A percentile compares a stretch with the other conserved stretches of the same genome.
phyloP scores from a whole-genome alignment of 2,113 vertebrate species.

The Microcebus murinus region DNA sequence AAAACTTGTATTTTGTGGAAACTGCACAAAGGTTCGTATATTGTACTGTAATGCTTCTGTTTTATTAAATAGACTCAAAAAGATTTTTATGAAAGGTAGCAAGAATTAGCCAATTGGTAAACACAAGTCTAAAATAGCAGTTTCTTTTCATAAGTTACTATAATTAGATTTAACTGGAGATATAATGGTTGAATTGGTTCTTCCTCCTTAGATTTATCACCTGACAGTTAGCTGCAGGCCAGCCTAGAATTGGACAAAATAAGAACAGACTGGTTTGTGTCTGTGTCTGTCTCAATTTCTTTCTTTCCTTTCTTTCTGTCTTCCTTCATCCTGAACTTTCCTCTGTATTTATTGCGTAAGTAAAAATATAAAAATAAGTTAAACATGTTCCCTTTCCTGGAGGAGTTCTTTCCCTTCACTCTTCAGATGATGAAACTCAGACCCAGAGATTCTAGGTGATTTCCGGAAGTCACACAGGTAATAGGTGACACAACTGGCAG shows the following conservation, averaged over 20 bases:
- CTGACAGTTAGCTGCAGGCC: background rate
- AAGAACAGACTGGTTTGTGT: background rate
- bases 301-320: background rate
- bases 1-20: background rate
- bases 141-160: background rate
- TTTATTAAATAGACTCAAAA: background rate
- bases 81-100: background rate
- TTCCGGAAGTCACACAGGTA: background rate
- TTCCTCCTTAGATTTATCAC: background rate
- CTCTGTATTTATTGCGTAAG: background rate
- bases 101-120: background rate
- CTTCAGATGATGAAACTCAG: background rate
- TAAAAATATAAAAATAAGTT: slow-evolving; percentile 17
- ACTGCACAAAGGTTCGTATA: background rate
- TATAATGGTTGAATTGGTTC: background rate
- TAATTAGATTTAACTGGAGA: slow-evolving; percentile 17
- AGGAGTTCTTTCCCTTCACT: background rate
- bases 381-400: background rate
- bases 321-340: background rate
- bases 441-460: background rate
- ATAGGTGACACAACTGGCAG: background rate
- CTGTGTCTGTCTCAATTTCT: background rate
- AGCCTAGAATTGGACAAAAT: background rate
- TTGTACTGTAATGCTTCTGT: background rate
- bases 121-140: background rate